Evolutionary conservation across 30 jellyfish, hydroid and myxozoan species (phyloP), one percentile per base, ranked within the genome.

Genomic region (Hydractinia echinata): DNA sequence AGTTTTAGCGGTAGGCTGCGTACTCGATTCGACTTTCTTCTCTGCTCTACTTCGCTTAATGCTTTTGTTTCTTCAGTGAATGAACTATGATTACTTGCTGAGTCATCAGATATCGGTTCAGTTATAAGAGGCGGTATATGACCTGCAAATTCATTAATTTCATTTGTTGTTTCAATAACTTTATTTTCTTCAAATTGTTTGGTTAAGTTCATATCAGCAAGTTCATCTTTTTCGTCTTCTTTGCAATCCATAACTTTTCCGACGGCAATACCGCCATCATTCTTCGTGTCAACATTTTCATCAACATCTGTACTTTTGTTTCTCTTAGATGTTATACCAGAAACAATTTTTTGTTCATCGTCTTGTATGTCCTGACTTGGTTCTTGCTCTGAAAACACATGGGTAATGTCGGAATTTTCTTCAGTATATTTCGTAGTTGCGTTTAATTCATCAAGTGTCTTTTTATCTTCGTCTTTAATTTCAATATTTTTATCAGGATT

Each of bases 1-100:
- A 20, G 60, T 66, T 77, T 77, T 30, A 77, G 55, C 4, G 85
- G 85, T 18, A 77, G 21, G 30, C 15, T 54, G 39, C 85, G 39
- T 51, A 50, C 55, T 18, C 85, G 85, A 19, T 54, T 20, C 30
- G 85, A 77, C n/a, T 66, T 61, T 30, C 85, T 54, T 5, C 85
- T 79, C 13, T 64, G 19, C 39, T 44, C 39, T 6, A 13, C 74
- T 64, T 64, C 74, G 39, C 10, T 4, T 44, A 64, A 64, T n/a
- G 51, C 39, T 8, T 49, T 15, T 54, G 73, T 19, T 51, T 52
- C 76, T 49, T 15, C 50, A 10, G 15, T 19, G 18, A 15, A 20
- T 49, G 84, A 51, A 8, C 76, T 76, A 30, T 54, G 51, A 1
- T 52, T 76, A 21, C 76, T 76, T 11, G 74, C 74, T 6, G 84